These are phyloP conservation scores for Ataeniobius toweri DNA, from an alignment of 2,797 vertebrate genomes.

Conservation along the genomic window DNA sequence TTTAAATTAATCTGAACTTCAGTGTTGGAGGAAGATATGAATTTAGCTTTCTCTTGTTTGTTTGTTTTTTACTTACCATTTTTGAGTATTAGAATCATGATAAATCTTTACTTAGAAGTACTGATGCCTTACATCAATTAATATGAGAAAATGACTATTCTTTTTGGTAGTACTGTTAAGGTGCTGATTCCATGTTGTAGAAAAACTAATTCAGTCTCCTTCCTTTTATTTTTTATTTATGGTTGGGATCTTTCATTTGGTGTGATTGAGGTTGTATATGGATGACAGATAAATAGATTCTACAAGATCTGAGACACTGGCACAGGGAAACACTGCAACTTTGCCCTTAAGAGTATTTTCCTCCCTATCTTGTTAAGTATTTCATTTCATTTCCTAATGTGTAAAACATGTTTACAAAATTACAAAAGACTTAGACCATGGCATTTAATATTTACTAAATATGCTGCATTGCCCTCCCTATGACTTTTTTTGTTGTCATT, in stretches of 20 bases:
- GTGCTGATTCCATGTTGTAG: neutral
- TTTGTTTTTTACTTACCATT: conserved; percentile 14
- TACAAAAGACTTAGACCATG: neutral
- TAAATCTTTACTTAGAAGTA: neutral
- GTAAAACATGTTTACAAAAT: neutral
- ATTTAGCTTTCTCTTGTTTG: neutral
- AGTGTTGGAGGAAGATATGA: neutral
- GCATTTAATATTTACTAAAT: neutral
- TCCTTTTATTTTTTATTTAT: neutral
- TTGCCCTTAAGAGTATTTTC: neutral
- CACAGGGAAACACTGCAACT: neutral
- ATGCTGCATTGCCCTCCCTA: neutral
- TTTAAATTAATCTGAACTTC: neutral
- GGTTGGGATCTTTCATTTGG: neutral
- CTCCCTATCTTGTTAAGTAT: neutral
- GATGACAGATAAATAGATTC: neutral
- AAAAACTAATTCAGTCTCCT: neutral
- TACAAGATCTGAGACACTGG: neutral
- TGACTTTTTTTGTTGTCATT: neutral
- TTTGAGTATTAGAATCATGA: neutral
- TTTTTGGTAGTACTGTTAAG: neutral
- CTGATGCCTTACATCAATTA: neutral
- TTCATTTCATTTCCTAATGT: neutral
- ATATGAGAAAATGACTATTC: neutral
- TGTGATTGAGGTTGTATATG: neutral